Percentiles rank a stretch among this genome's conserved stretches.
These are phyloP conservation scores for Mastomys coucha DNA, from an alignment of 2,113 vertebrate genomes.

Conservation along the genomic window DNA sequence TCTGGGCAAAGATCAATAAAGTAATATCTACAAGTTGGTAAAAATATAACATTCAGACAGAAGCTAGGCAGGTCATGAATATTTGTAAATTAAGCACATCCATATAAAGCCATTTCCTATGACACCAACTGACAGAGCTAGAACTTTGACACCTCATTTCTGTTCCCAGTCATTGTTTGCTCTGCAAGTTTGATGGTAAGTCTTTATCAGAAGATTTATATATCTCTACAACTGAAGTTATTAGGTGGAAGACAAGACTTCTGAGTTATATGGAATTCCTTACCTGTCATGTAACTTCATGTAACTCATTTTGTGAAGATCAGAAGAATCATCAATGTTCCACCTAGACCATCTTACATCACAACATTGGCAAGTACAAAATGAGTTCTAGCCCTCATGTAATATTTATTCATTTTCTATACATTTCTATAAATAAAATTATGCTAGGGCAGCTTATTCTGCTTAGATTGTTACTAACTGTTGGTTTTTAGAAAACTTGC, in stretches of 20 bases:
- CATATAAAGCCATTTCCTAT: not conserved
- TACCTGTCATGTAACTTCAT: not conserved
- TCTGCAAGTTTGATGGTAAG: not conserved
- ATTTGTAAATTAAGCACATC: not conserved
- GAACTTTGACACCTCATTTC: not conserved
- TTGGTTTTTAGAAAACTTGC: not conserved
- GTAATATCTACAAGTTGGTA: not conserved
- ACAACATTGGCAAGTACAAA: not conserved
- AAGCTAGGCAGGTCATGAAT: not conserved
- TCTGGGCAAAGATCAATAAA: not conserved
- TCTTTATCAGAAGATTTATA: not conserved
- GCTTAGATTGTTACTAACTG: not conserved
- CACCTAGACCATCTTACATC: not conserved
- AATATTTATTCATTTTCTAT: not conserved
- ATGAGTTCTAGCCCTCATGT: not conserved
- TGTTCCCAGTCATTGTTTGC: not conserved
- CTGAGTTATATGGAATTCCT: not conserved
- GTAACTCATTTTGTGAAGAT: not conserved
- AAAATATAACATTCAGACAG: not conserved
- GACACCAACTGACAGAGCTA: not conserved
- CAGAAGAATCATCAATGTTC: not conserved
- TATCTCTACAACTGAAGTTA: not conserved
- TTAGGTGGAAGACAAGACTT: not conserved
- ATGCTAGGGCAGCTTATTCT: not conserved
- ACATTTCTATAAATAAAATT: not conserved